Base-by-base conservation (phyloP, 1,140 invertebrate species). In the Ectropis grisescens region DNA sequence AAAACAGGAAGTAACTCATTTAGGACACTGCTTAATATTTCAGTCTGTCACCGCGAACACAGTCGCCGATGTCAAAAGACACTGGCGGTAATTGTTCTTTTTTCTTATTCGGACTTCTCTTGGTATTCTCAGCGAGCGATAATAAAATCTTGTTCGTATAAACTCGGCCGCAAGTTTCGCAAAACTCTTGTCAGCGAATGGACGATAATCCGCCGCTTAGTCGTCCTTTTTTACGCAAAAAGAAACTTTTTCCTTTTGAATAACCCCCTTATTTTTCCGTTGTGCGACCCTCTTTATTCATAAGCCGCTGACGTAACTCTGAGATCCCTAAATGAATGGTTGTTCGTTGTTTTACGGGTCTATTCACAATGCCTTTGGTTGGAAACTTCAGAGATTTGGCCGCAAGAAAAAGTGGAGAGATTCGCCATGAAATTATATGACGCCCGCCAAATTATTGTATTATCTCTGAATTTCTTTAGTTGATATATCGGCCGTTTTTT, bases 301-400 rank as follows among this genome's bases (percentile, higher is more conserved):
- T 71, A 74, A 72, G 69, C 56, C 65, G 41, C 59, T 68, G 60
- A 70, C 67, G 66, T 64, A 72, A 72, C 69, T 70, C 61, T 58
- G 62, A 71, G 57, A 67, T 48, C 64, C 67, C 60, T 66, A 71
- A 80, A 74, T 72, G 66, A 76, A 76, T 67, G 68, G 75, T 61
- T 71, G 67, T 79, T 79, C 62, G 58, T 74, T 80, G 66, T 80
- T 80, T 80, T 76, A 80, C 69, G 75, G 64, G 51, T 69, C 66
- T 76, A 75, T 76, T 69, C 66, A 65, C 69, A 71, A 68, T 60
- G 66, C 55, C 55, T 75, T 67, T 65, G 60, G 51, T 68, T 56
- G 58, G 56, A 59, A 74, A 68, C 54, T 69, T 70, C 51, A 53
- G 50, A 66, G 67, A 72, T 80, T 75, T 69, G 45, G 47, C 39